Percentiles rank a stretch among this genome's conserved stretches.
Conservation (phyloP, 2,888 invertebrate species). For the Andrena camellia region DNA sequence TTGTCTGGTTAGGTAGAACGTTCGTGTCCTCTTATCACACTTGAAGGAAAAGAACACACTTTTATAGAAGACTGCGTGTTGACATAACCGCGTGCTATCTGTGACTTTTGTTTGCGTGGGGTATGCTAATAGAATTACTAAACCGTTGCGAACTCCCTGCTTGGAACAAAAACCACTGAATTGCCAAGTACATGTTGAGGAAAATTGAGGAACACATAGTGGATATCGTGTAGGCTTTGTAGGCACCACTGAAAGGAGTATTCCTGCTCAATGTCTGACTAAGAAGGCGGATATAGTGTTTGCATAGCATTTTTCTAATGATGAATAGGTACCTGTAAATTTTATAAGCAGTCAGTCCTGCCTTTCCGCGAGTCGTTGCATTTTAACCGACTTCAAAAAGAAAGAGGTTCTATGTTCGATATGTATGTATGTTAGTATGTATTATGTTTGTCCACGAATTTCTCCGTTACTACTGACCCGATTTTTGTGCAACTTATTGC, state of each 20-base stretch:
- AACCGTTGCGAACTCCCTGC: constrained; percentile 5
- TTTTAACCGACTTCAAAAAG: no score
- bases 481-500: no score
- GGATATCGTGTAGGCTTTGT: no score
- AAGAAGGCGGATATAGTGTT: no score
- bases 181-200: not conserved
- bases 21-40: not conserved
- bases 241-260: no score
- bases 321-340: not conserved
- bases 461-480: no score
- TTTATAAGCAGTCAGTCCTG: not conserved
- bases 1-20: not conserved
- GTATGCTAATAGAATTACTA: not conserved
- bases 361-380: no score
- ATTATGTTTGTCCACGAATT: no score
- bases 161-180: not conserved
- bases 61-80: not conserved
- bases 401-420: no score
- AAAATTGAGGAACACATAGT: not conserved
- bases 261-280: no score
- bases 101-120: not conserved
- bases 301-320: no score
- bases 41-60: not conserved
- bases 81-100: not conserved
- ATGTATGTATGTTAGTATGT: no score